A percentile compares a stretch with the other conserved stretches of the same genome.
These are phyloP conservation scores for Notoglanidium macrostoma DNA, from an alignment of 2,797 vertebrate species.

Conservation along the genomic window DNA sequence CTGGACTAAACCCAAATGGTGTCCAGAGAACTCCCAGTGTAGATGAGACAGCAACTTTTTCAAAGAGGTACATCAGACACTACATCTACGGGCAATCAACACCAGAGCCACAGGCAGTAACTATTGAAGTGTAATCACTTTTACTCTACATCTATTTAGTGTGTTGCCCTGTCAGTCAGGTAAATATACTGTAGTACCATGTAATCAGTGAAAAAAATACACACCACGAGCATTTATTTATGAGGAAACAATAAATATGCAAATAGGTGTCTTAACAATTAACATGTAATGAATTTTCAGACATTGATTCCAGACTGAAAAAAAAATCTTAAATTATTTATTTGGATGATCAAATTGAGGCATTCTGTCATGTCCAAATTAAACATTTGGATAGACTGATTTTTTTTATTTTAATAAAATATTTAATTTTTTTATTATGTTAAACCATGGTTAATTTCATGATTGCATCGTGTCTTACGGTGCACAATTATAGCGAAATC, in stretches of 20 bases:
- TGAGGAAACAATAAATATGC: not conserved
- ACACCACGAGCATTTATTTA: conserved; percentile 15
- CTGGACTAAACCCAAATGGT: conserved; percentile 27
- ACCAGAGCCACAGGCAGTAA: not conserved
- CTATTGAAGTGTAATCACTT: conserved; percentile 19
- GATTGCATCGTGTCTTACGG: not conserved
- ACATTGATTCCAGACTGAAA: not conserved
- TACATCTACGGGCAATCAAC: not conserved
- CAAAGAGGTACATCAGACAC: not conserved
- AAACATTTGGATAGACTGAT: not conserved
- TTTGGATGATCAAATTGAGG: not conserved
- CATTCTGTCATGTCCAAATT: not conserved
- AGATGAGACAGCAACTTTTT: conserved; percentile 24
- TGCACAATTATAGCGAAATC: not conserved
- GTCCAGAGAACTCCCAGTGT: conserved; percentile 26
- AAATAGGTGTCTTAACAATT: not conserved
- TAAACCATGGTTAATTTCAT: not conserved
- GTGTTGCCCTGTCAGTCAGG: not conserved
- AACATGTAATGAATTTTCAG: not conserved
- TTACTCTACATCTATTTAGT: conserved; percentile 7
- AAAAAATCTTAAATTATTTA: not conserved
- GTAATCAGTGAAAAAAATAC: not conserved
- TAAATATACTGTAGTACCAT: not conserved
- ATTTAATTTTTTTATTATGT: too few species aligned
- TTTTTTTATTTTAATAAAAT: too few species aligned